Evolutionary conservation across 2,888 invertebrate genomes (phyloP).

Genomic region (Drosophila yooni): DNA sequence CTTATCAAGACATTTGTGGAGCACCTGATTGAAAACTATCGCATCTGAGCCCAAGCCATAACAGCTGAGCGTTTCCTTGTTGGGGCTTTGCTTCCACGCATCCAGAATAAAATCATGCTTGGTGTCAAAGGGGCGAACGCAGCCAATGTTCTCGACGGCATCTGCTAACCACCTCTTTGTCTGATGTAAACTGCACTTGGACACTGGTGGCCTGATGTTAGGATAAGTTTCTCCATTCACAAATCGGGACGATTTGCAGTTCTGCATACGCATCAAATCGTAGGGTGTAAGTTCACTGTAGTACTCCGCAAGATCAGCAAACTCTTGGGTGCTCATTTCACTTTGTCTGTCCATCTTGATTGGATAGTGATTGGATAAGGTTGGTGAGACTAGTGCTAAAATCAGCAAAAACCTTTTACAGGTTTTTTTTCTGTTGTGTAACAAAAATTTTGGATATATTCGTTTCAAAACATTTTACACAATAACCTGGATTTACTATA

Average conservation of each 20-base stretch:
- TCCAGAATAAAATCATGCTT: constrained; percentile 35
- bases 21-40: constrained; percentile 23
- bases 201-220: constrained; percentile 55
- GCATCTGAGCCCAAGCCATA: constrained; percentile 51
- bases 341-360: neutral
- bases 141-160: constrained; percentile 45
- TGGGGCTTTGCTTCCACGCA: constrained; percentile 50
- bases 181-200: constrained; percentile 31
- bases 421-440: constrained; percentile 7
- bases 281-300: constrained; percentile 23
- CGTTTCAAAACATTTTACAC: constrained; percentile 22
- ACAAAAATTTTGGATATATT: constrained; percentile 16
- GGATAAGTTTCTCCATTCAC: constrained; percentile 46
- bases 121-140: constrained; percentile 18
- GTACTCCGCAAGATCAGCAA: neutral
- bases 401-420: constrained; percentile 8
- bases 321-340: neutral
- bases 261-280: constrained; percentile 54
- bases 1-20: constrained; percentile 40
- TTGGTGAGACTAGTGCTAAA: constrained; percentile 4
- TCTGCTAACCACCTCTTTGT: constrained; percentile 47
- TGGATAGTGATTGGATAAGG: no score
- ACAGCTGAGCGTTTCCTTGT: constrained; percentile 49
- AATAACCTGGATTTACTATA: neutral
- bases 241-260: constrained; percentile 50